Percentiles rank a stretch among this genome's conserved stretches.
Conservation (phyloP, 2,797 vertebrate species). For the Cygnus olor region DNA sequence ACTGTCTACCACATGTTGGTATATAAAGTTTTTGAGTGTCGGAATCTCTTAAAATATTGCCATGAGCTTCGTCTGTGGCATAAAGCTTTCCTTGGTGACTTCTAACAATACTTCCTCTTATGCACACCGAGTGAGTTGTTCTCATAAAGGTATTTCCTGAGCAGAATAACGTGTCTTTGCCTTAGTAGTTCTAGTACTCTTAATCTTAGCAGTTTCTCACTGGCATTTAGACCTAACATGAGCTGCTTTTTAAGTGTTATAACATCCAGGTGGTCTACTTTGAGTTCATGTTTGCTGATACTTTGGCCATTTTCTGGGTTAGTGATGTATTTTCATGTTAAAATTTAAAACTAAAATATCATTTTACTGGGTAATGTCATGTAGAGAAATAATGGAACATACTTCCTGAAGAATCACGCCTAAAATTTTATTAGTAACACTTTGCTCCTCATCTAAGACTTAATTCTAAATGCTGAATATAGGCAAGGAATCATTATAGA, state of each 20-base stretch:
- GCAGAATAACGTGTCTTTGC: neutral
- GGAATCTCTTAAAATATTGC: fast-evolving
- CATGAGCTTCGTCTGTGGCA: neutral
- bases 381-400: neutral
- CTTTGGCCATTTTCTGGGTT: neutral
- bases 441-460: neutral
- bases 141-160: neutral
- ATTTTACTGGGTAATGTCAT: neutral
- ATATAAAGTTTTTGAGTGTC: neutral
- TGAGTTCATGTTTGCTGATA: neutral
- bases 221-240: neutral
- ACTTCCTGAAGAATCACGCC: slow-evolving; percentile 17
- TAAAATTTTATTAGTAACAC: slow-evolving; percentile 21
- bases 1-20: neutral
- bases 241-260: neutral
- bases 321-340: neutral
- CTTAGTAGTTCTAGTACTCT: neutral
- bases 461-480: slow-evolving; percentile 10
- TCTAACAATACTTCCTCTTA: neutral
- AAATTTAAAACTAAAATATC: neutral
- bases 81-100: neutral
- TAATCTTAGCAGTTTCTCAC: neutral
- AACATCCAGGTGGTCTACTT: neutral
- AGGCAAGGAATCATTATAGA: slow-evolving; percentile 43
- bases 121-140: neutral